A percentile compares a stretch with the other conserved stretches of the same genome.
Conservation (phyloP, 2,888 invertebrate species). For the Aleiodes alternator region DNA sequence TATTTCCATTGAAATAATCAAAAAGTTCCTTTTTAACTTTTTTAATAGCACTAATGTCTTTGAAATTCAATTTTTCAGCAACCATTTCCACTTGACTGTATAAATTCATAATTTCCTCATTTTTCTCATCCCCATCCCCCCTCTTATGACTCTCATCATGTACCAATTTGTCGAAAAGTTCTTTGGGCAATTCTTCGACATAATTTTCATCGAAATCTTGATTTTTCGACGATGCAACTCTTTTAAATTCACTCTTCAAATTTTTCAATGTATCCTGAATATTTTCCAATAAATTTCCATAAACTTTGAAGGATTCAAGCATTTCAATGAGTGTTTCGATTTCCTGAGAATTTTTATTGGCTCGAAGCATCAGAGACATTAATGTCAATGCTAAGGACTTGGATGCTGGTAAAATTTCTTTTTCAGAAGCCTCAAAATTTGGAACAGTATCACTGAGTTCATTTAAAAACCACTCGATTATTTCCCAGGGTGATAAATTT, state of each 20-base stretch:
- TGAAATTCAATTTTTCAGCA: not conserved
- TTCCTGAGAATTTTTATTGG: constrained; percentile 8
- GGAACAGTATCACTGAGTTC: constrained; percentile 55
- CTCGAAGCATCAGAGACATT: not conserved
- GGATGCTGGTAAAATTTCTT: not conserved
- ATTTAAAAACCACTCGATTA: constrained; percentile 66
- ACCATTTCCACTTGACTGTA: not conserved
- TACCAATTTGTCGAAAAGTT: not conserved
- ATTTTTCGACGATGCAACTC: not conserved
- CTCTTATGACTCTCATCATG: not conserved
- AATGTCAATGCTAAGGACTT: constrained; percentile 5
- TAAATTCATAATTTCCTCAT: not conserved
- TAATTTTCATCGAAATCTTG: not conserved
- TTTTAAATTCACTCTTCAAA: constrained; percentile 7
- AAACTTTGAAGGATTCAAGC: constrained; percentile 33
- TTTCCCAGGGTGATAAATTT: constrained; percentile 48
- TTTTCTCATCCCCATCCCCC: not conserved
- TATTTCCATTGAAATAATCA: not conserved
- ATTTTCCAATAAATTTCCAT: constrained; percentile 32
- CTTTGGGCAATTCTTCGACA: not conserved
- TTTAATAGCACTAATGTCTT: not conserved
- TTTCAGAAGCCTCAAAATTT: not conserved
- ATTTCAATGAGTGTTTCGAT: constrained; percentile 31
- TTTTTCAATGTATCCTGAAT: constrained; percentile 32
- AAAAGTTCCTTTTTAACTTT: not conserved